Conservation (phyloP, 2,113 vertebrate species). For the Nannobrachium achirus region DNA sequence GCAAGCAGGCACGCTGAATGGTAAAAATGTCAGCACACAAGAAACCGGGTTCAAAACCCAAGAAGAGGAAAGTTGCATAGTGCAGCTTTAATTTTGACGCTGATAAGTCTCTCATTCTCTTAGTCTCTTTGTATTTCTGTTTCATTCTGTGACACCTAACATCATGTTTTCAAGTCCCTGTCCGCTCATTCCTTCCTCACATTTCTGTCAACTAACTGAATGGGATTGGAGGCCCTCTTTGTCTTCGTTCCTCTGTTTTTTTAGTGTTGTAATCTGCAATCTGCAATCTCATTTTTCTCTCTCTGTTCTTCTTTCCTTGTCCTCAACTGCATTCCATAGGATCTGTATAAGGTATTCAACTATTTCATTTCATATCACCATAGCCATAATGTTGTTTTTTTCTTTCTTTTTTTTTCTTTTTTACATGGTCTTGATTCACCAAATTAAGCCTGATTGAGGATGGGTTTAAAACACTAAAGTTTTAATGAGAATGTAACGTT, state of each 20-base stretch:
- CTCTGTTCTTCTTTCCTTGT: conserved; percentile 31
- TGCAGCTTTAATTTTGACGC: not conserved
- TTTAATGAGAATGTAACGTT: too few relatives aligned
- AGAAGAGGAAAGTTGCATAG: too few relatives aligned
- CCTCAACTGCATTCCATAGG: conserved; percentile 82
- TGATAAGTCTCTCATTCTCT: too few relatives aligned
- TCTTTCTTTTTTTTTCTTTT: not conserved
- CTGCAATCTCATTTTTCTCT: conserved; percentile 9
- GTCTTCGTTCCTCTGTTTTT: conserved; percentile 4
- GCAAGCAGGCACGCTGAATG: too few relatives aligned
- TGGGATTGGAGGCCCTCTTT: not conserved
- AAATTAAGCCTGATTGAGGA: too few relatives aligned
- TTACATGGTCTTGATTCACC: not conserved
- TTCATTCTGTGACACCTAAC: not conserved
- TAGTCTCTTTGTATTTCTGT: not conserved
- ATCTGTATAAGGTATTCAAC: conserved; percentile 87
- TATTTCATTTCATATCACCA: conserved; percentile 29
- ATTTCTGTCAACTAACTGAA: not conserved
- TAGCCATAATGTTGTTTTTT: not conserved
- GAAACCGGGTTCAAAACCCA: too few relatives aligned
- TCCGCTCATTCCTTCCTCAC: not conserved
- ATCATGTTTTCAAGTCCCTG: not conserved
- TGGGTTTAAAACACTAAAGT: too few relatives aligned
- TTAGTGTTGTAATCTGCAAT: conserved; percentile 11
- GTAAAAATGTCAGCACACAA: too few relatives aligned